Evolutionary conservation across 2,888 invertebrate genomes (phyloP).

Genomic region (Melieria omissa): DNA sequence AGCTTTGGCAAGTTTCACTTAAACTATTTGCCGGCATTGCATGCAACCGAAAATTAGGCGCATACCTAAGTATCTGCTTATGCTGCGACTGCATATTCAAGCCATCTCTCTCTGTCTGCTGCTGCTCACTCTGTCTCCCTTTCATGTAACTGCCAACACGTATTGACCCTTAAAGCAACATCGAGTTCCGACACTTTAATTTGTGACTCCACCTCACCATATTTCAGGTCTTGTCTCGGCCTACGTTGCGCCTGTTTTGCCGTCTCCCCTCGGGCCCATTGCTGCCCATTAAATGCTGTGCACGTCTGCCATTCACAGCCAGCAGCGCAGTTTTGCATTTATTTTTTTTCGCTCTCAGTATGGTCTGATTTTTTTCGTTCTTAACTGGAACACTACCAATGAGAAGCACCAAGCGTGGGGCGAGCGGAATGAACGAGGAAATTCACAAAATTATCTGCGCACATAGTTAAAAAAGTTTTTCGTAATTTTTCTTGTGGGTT

Average conservation of each 20-base stretch:
- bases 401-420: no score
- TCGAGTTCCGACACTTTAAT: neutral
- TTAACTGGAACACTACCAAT: neutral
- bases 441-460: slow-evolving; percentile 35
- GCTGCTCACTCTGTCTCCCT: no score
- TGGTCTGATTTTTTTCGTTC: neutral
- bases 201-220: neutral
- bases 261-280: neutral
- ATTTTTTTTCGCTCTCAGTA: neutral
- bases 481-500: slow-evolving; percentile 38
- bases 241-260: neutral
- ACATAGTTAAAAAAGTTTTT: slow-evolving; percentile 38
- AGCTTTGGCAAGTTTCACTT: slow-evolving; percentile 10
- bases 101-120: neutral
- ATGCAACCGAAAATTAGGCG: slow-evolving; percentile 18
- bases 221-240: neutral
- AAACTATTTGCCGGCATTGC: slow-evolving; percentile 13
- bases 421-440: slow-evolving; percentile 5
- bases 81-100: neutral
- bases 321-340: neutral
- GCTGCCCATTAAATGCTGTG: no score
- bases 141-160: no score
- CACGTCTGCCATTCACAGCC: no score
- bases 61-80: neutral
- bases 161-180: neutral